Conservation (phyloP, 2,888 invertebrate species). For the Eueremaeus valkanovi region DNA sequence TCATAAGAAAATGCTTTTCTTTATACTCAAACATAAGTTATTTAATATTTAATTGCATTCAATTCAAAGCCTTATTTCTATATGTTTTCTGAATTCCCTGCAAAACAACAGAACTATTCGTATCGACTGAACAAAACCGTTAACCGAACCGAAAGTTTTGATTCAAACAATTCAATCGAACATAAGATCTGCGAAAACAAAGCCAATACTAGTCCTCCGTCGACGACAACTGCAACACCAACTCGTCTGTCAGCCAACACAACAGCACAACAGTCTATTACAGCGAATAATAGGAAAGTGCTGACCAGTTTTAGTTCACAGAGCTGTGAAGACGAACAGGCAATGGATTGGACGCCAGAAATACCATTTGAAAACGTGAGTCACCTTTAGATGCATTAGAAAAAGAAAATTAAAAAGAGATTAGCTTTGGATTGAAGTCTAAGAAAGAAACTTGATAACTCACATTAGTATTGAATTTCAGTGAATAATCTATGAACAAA, state of each 20-base stretch:
- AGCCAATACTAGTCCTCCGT: not conserved
- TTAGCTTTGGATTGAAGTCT: too few relatives aligned
- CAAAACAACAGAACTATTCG: conserved; percentile 29
- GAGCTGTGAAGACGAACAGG: conserved; percentile 62
- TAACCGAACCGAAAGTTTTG: not conserved
- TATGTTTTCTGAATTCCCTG: too few relatives aligned
- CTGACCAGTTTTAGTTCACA: conserved; percentile 38
- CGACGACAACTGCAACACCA: conserved; percentile 3
- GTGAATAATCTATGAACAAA: too few relatives aligned
- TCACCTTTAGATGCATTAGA: conserved; percentile 38
- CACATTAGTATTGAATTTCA: too few relatives aligned
- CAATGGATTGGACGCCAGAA: conserved; percentile 83
- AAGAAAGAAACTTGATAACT: too few relatives aligned
- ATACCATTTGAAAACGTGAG: conserved; percentile 84
- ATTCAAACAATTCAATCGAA: not conserved
- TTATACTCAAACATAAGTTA: too few relatives aligned
- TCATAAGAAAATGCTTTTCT: too few relatives aligned
- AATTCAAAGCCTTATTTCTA: not conserved
- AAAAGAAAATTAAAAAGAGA: too few relatives aligned
- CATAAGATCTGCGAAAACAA: not conserved
- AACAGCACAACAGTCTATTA: not conserved
- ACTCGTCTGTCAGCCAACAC: not conserved
- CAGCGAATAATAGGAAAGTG: not conserved
- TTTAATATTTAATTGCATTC: too few relatives aligned
- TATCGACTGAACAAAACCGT: conserved; percentile 7